Base-by-base conservation (phyloP, 2,888 invertebrate genomes). In the Sarcophaga variegata region DNA sequence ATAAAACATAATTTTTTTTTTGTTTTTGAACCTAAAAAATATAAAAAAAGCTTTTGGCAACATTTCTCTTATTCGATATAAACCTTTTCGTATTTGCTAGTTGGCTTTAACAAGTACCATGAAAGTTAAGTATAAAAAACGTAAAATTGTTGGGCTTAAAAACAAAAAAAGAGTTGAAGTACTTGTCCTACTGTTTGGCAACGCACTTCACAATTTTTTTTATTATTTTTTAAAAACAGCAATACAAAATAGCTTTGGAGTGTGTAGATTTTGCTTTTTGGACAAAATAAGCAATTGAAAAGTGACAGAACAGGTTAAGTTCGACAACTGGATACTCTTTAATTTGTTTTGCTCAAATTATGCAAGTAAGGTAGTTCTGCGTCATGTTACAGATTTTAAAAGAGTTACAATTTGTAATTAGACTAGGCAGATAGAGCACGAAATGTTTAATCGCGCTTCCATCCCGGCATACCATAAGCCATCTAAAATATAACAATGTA, bases 181-280 rank as follows among this genome's bases (percentile, higher is more conserved):
- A 49, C 80, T 72, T 80, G 62, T 72, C n/a, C 27, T 71, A 45
- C 14, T 64, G 49, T 71, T 82, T 77, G 70, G 77, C 77, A 82
- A 77, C 70, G 71, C 80, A 72, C 71, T 79, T 79, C 20, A 79
- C 20, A 70, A 20, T 17, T 22, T 76, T 5, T 25, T 47, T 60
- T 59, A 20, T 20, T 74, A 20, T 20, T 49, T 70, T 6, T 25
- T 4, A 14, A 49, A 49, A 14, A 49, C 14, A 49, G 14, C 11
- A 49, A 49, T 14, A 14, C 12, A 2, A 49, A 49, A 49, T 1
- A 49, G 11, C 11, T 4, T 49, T 12, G 4, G 10, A 49, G n/a
- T 76, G 76, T 66, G 27, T 64, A n/a, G 22, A 17, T 76, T 47
- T 54, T 5, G 25, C 14, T 49, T 47, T 49, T 72, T 20, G 11